Evolutionary conservation across 2,113 vertebrate genomes (phyloP), one percentile per base, ranked within the genome.

Genomic region (Megaceryle maxima): DNA sequence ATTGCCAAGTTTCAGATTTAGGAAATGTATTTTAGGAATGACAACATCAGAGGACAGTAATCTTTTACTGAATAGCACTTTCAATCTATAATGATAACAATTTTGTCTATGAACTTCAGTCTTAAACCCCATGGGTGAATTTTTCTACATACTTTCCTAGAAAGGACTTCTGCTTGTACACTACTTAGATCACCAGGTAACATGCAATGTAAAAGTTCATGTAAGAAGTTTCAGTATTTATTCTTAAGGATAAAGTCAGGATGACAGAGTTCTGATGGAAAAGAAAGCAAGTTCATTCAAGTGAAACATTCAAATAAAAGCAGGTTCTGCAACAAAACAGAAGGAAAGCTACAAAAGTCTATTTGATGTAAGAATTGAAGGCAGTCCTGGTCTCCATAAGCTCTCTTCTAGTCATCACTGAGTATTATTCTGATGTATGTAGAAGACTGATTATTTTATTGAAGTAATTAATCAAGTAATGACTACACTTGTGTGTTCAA

Each of bases 391-490:
- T 77, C 70, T 92, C 72, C 41, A 29, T 56, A 84, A 15, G 51
- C 26, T 75, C 31, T 83, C 31, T 90, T 90, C 59, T 48, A 84
- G 51, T 70, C 63, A 95, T 55, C 26, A 74, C 56, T 91, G 75
- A 96, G 81, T 96, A 96, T 94, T 95, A 91, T 95, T 96, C 96
- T 97, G 95, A 97, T 97, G 67, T 92, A 97, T 97, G 93, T 95
- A 97, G 88, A 97, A 94, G 92, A 95, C 87, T 96, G 97, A 98
- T 97, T 97, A 95, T 97, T 97, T 97, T 94, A 94, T 91, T 96
- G 93, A 97, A 97, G 96, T 95, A 98, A 98, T 98, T 98, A 98
- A 98, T 98, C 98, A 98, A 97, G 96, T 97, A 98, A 98, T 98
- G 98, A 98, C 97, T 98, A 98, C 74, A 94, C 97, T 98, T 97